Conservation (phyloP, 2,113 vertebrate genomes). For the Aythya baeri region DNA sequence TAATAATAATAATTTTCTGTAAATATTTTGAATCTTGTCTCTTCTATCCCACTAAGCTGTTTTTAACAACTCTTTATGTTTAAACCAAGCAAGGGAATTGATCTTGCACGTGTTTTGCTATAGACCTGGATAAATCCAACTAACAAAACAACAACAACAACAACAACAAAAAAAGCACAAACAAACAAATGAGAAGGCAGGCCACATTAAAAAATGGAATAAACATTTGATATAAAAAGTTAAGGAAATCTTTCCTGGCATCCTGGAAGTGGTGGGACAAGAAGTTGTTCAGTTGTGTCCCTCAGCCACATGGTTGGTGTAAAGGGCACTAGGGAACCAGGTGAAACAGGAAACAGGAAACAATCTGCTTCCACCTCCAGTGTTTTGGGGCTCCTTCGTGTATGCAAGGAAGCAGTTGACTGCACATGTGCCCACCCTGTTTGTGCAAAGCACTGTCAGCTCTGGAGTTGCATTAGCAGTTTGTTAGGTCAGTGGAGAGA, state of each 20-base stretch:
- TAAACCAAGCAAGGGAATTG: background rate
- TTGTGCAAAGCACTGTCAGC: background rate
- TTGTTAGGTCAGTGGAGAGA: background rate
- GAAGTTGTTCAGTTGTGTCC: background rate
- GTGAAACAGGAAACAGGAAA: background rate
- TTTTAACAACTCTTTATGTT: background rate
- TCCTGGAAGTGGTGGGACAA: accelerated
- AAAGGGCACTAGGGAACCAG: background rate
- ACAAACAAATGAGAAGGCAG: background rate
- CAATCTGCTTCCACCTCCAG: background rate
- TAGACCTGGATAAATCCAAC: background rate
- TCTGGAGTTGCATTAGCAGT: background rate
- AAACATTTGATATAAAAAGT: background rate
- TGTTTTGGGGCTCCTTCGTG: accelerated
- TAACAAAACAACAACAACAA: background rate
- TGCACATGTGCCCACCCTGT: background rate
- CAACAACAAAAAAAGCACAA: background rate
- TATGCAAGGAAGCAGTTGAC: background rate
- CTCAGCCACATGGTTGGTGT: background rate
- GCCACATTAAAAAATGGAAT: background rate
- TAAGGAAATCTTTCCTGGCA: accelerated
- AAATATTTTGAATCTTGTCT: background rate
- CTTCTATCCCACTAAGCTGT: background rate
- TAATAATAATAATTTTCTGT: background rate
- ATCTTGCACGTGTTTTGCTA: background rate